Conservation (phyloP, 2,113 vertebrate species). For the Propithecus coquereli region DNA sequence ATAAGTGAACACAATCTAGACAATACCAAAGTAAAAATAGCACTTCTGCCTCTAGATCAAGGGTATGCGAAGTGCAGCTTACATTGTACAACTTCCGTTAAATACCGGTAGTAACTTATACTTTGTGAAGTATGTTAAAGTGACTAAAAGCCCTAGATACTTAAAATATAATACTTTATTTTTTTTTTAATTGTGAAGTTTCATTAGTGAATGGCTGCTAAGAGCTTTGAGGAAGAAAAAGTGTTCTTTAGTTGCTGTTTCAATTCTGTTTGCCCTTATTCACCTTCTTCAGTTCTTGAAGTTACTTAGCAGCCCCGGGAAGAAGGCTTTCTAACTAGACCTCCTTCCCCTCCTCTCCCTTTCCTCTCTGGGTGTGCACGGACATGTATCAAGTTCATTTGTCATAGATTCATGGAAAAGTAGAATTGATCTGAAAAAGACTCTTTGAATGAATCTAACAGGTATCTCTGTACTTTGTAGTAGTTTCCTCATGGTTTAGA, state of each 20-base stretch:
- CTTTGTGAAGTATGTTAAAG: not conserved
- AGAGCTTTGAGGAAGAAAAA: conserved; percentile 28
- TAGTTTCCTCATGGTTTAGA: not conserved
- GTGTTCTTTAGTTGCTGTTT: conserved; percentile 29
- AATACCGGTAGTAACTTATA: not conserved
- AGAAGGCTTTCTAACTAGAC: not conserved
- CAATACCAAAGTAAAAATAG: not conserved
- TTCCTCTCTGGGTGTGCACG: not conserved
- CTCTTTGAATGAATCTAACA: not conserved
- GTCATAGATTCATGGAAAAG: not conserved
- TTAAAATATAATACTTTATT: not conserved
- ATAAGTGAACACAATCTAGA: not conserved
- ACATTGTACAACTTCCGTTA: not conserved
- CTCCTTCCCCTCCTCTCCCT: not conserved
- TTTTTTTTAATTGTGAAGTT: not conserved
- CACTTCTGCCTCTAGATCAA: not conserved
- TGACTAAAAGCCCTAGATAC: not conserved
- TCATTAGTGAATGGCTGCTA: conserved; percentile 47
- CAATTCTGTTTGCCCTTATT: not conserved
- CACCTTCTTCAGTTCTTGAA: not conserved
- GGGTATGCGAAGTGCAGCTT: not conserved
- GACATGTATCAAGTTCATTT: not conserved
- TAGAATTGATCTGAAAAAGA: not conserved
- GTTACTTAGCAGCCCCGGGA: not conserved
- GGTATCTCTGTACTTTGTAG: not conserved